A percentile compares a stretch with the other conserved stretches of the same genome.
phyloP scores from a whole-genome alignment of 2,113 vertebrate genomes.

The Leptobrachium leishanense region DNA sequence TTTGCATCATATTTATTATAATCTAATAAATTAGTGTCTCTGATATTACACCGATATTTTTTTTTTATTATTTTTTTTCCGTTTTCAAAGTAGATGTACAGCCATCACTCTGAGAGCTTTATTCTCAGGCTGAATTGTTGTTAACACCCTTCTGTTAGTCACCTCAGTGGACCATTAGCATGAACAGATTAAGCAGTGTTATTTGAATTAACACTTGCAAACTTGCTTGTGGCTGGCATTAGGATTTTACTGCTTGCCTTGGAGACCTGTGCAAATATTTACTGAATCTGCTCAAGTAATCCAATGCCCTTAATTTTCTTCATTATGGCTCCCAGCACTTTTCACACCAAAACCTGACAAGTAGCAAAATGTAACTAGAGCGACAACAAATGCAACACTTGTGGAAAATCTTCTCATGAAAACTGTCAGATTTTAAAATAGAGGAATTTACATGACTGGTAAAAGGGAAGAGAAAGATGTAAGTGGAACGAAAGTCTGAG shows the following conservation, averaged over 20 bases:
- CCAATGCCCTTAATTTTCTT: slow-evolving; percentile 53
- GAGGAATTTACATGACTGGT: slow-evolving; percentile 15
- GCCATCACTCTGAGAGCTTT: not conserved
- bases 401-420: slow-evolving; percentile 38
- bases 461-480: not conserved
- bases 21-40: no score
- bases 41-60: no score
- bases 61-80: no score
- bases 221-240: slow-evolving; percentile 53
- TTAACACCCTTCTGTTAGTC: slow-evolving; percentile 44
- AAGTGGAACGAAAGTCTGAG: no score
- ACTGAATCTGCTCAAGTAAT: slow-evolving; percentile 48
- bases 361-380: slow-evolving; percentile 45
- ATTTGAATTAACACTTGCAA: slow-evolving; percentile 63
- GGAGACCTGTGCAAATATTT: slow-evolving; percentile 55
- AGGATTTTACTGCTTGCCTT: slow-evolving; percentile 60
- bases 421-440: slow-evolving; percentile 25
- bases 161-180: slow-evolving; percentile 42
- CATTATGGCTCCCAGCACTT: slow-evolving; percentile 34
- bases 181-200: slow-evolving; percentile 49
- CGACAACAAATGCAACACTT: slow-evolving; percentile 45
- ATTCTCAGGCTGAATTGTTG: slow-evolving; percentile 51
- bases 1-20: no score
- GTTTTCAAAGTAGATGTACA: not conserved
- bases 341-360: slow-evolving; percentile 40